Evolutionary conservation across 2,888 invertebrate genomes (phyloP).

Genomic region (Cryptosula pallasiana): DNA sequence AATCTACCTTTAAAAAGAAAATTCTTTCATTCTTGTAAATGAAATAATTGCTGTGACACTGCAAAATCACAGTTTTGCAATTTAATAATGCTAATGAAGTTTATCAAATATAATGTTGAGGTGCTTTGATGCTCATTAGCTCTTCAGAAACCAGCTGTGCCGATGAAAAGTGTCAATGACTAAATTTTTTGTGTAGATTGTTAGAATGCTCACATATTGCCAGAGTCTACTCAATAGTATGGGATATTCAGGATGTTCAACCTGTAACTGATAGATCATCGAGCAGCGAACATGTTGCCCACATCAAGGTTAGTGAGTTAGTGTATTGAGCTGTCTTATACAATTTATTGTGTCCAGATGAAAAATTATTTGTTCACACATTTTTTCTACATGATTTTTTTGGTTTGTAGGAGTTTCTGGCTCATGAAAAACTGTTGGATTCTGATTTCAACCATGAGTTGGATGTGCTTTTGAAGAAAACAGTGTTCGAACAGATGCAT

Average conservation of each 20-base stretch:
- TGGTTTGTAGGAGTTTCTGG: not conserved
- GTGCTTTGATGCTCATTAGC: too few species aligned
- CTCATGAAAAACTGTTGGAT: not conserved
- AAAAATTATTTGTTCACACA: too few species aligned
- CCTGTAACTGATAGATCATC: not conserved
- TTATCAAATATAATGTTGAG: too few species aligned
- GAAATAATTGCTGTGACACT: too few species aligned
- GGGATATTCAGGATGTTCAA: not conserved
- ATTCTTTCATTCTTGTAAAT: too few species aligned
- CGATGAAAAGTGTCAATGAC: too few species aligned
- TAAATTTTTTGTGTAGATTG: not conserved
- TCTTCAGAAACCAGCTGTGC: too few species aligned
- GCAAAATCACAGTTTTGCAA: too few species aligned
- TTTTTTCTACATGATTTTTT: not conserved
- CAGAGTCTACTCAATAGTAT: slow-evolving; percentile 1
- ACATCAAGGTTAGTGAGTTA: not conserved
- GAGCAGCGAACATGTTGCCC: not conserved
- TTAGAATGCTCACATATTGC: not conserved
- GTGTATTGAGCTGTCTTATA: too few species aligned
- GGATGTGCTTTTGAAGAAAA: not conserved
- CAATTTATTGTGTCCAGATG: too few species aligned
- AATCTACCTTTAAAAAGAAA: too few species aligned
- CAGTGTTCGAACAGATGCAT: not conserved
- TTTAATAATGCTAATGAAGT: too few species aligned
- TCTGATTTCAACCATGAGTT: not conserved